These are phyloP conservation scores for Ornithorhynchus anatinus DNA, from an alignment of 2,113 vertebrate genomes.

Conservation along the genomic window DNA sequence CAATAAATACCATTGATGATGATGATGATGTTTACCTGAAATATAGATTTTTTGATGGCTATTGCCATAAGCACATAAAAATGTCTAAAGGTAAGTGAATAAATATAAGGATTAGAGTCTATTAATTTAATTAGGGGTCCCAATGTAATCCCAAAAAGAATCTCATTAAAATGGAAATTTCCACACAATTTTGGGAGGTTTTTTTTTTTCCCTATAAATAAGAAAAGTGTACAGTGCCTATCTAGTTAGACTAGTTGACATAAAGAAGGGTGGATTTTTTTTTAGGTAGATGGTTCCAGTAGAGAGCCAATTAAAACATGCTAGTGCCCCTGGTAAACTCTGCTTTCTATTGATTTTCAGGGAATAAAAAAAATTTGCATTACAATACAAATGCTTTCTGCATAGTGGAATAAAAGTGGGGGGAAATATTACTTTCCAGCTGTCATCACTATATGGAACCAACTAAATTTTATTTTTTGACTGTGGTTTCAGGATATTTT, in stretches of 20 bases:
- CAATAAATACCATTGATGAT: no score
- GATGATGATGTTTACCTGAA: no score
- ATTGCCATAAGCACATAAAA: no score
- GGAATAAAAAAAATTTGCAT: conserved; percentile 48
- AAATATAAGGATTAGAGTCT: no score
- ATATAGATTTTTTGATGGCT: no score
- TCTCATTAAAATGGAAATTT: no score
- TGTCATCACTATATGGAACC: conserved; percentile 28
- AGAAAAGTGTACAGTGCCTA: conserved; percentile 20
- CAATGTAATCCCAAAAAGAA: no score
- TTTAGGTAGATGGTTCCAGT: conserved; percentile 1
- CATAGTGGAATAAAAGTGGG: background rate
- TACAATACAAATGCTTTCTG: conserved; percentile 19
- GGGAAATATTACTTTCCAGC: conserved; percentile 25
- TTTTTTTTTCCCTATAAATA: background rate
- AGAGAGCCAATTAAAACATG: conserved; percentile 36
- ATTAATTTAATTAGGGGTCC: no score
- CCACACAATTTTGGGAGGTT: background rate
- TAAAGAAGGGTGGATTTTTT: background rate
- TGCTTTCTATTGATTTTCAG: conserved; percentile 25
- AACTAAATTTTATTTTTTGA: conserved; percentile 21
- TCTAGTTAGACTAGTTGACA: background rate
- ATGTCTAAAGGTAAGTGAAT: no score
- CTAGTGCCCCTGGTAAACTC: background rate
- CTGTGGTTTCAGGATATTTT: conserved; percentile 15